Conservation (phyloP, 2,888 invertebrate species). For the Lypha dubia region DNA sequence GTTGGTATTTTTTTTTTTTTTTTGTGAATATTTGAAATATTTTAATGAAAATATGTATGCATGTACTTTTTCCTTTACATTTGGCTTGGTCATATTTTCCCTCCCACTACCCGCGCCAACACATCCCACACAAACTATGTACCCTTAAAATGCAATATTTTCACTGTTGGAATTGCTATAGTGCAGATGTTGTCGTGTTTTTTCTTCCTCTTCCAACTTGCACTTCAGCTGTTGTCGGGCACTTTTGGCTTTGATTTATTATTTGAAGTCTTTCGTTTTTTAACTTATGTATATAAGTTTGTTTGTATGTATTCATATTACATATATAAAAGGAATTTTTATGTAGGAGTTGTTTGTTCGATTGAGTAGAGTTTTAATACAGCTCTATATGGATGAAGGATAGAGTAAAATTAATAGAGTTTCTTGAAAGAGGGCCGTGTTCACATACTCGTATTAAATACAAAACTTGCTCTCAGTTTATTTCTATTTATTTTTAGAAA, state of each 20-base stretch:
- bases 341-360: not conserved
- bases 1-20: not conserved
- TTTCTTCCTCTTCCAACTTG: constrained; percentile 8
- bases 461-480: too few relatives aligned
- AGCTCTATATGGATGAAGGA: too few relatives aligned
- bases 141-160: too few relatives aligned
- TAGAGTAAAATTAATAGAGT: too few relatives aligned
- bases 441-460: too few relatives aligned
- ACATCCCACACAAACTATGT: not conserved
- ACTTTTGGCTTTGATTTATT: not conserved
- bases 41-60: constrained; percentile 39
- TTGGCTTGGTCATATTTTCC: not conserved
- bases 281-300: too few relatives aligned
- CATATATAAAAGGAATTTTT: not conserved
- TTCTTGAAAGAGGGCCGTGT: too few relatives aligned
- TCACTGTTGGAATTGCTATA: constrained; percentile 14
- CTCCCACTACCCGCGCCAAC: not conserved
- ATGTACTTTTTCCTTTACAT: too few relatives aligned
- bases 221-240: constrained; percentile 6
- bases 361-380: too few relatives aligned
- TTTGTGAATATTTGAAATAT: constrained; percentile 38
- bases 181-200: constrained; percentile 25
- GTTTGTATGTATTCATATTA: too few relatives aligned
- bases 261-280: not conserved
- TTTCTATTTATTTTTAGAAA: too few relatives aligned